phyloP scores from a whole-genome alignment of 2,888 invertebrate genomes.

The Nemoura dubitans region DNA sequence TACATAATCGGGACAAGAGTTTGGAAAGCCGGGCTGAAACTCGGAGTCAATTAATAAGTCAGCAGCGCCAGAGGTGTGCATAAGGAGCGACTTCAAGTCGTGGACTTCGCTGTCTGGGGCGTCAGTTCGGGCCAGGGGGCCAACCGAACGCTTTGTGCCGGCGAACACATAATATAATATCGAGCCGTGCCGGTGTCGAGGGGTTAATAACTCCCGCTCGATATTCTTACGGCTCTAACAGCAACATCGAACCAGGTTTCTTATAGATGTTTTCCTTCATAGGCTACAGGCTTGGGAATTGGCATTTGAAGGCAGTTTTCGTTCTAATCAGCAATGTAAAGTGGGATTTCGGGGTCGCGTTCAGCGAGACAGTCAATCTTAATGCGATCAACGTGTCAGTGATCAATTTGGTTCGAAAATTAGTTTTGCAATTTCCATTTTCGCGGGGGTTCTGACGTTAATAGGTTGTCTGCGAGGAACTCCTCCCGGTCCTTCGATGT shows the following conservation, averaged over 20 bases:
- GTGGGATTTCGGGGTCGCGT: too few species aligned
- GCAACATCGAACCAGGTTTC: background rate
- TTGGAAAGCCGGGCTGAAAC: background rate
- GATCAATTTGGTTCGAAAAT: too few species aligned
- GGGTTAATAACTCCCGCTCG: background rate
- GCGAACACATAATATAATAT: background rate
- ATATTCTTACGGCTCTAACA: background rate
- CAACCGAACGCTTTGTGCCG: background rate
- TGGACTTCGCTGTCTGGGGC: background rate
- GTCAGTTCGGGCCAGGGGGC: background rate
- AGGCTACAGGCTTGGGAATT: background rate
- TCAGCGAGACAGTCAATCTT: too few species aligned
- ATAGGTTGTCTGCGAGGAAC: too few species aligned
- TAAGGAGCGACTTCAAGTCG: background rate
- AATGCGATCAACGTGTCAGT: too few species aligned
- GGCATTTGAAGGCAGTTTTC: too few species aligned
- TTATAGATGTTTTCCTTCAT: background rate
- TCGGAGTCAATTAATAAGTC: background rate
- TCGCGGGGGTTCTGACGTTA: too few species aligned
- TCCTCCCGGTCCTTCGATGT: too few species aligned
- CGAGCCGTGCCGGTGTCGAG: background rate
- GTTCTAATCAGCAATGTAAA: too few species aligned
- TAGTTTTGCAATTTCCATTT: too few species aligned
- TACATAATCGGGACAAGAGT: background rate
- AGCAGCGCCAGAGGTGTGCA: background rate